Conservation (phyloP, 2,113 vertebrate species). For the Engraulis encrasicolus region DNA sequence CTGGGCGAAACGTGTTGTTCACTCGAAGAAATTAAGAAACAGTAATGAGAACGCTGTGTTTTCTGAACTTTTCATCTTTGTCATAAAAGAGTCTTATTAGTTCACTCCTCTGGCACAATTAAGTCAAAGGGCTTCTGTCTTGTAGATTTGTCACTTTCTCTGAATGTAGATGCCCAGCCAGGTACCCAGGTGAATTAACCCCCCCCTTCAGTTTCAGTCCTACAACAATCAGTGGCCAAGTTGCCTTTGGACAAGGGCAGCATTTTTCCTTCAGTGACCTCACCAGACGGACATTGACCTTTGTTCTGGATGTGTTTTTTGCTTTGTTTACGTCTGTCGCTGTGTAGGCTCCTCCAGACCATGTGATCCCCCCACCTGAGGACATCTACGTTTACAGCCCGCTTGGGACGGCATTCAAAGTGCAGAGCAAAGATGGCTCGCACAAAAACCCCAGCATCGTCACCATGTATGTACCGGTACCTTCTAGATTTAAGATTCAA, state of each 20-base stretch:
- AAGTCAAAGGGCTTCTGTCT: no score
- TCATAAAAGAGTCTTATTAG: no score
- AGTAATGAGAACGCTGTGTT: no score
- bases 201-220: background rate
- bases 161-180: no score
- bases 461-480: slow-evolving; percentile 86
- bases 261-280: background rate
- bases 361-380: slow-evolving; percentile 88
- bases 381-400: slow-evolving; percentile 94
- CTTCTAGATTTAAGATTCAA: no score
- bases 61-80: no score
- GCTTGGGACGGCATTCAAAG: slow-evolving; percentile 90
- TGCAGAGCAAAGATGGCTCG: slow-evolving; percentile 75
- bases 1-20: no score
- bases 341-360: slow-evolving; percentile 89
- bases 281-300: background rate
- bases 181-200: no score
- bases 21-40: no score
- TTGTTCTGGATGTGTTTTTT: background rate
- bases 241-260: background rate
- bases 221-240: background rate
- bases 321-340: background rate
- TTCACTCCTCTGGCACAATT: no score
- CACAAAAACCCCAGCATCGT: slow-evolving; percentile 91
- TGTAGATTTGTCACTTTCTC: no score